Evolutionary conservation across 2,888 invertebrate genomes (phyloP).

Genomic region (Pyrrhia umbra): DNA sequence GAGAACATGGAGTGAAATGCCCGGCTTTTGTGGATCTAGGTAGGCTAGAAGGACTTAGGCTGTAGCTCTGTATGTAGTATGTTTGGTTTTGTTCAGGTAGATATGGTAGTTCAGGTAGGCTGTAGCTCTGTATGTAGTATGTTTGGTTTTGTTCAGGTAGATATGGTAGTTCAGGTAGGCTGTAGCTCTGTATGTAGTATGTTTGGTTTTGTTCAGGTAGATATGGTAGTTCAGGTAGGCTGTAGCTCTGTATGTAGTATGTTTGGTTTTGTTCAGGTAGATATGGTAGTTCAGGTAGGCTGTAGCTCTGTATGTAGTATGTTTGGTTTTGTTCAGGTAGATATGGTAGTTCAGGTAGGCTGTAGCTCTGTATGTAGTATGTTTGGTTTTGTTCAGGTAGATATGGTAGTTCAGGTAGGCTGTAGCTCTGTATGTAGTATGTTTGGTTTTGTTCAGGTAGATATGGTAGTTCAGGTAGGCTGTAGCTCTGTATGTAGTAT

Average conservation of each 20-base stretch:
- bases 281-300: not conserved
- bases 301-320: too few species aligned
- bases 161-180: not conserved
- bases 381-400: too few species aligned
- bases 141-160: not conserved
- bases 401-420: too few species aligned
- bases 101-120: not conserved
- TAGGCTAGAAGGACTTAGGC: conserved; percentile 26
- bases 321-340: too few species aligned
- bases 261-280: not conserved
- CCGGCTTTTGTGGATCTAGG: conserved; percentile 55
- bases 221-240: not conserved
- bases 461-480: too few species aligned
- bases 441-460: too few species aligned
- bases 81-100: not conserved
- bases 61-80: not conserved
- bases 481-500: too few species aligned
- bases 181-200: not conserved
- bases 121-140: not conserved
- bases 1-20: conserved; percentile 65
- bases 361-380: too few species aligned
- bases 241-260: not conserved
- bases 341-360: too few species aligned
- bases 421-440: too few species aligned
- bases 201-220: not conserved